Evolutionary conservation across 2,888 invertebrate species (phyloP).

Genomic region (Conops quadrifasciatus): DNA sequence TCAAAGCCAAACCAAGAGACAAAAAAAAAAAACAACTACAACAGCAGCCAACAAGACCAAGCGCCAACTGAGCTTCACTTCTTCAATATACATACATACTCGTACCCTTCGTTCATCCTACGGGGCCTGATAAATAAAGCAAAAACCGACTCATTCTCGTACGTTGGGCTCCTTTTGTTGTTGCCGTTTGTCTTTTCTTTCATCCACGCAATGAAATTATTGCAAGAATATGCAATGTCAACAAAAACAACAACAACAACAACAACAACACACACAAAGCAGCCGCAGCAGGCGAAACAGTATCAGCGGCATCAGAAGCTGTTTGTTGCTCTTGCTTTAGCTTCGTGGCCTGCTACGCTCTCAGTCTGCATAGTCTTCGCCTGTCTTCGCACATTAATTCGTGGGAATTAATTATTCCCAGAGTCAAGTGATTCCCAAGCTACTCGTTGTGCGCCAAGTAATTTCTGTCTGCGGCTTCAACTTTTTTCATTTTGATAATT

Average conservation of each 20-base stretch:
- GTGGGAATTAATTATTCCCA: slow-evolving; percentile 49
- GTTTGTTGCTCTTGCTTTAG: background rate
- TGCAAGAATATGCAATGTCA: slow-evolving; percentile 28
- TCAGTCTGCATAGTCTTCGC: slow-evolving; percentile 7
- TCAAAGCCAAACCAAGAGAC: background rate
- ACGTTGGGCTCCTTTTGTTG: background rate
- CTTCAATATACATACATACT: background rate
- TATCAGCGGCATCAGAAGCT: slow-evolving; percentile 18
- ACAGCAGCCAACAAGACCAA: slow-evolving; percentile 4
- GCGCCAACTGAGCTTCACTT: slow-evolving; percentile 2
- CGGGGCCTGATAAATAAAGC: background rate
- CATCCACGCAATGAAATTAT: slow-evolving; percentile 29
- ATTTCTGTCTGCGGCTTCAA: slow-evolving; percentile 30
- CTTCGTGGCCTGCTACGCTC: slow-evolving; percentile 23
- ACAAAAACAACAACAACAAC: slow-evolving; percentile 13
- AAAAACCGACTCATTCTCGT: background rate
- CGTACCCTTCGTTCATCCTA: background rate
- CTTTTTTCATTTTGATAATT: slow-evolving; percentile 14
- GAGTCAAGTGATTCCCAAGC: slow-evolving; percentile 46
- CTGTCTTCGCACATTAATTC: slow-evolving; percentile 43
- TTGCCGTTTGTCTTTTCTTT: background rate
- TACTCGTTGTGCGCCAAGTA: slow-evolving; percentile 33
- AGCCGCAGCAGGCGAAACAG: no score
- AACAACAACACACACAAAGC: background rate
- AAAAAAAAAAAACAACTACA: slow-evolving; percentile 13